Percentiles rank a stretch among this genome's conserved stretches.
Conservation (phyloP, 1,140 invertebrate genomes). For the Neodiprion lecontei region DNA sequence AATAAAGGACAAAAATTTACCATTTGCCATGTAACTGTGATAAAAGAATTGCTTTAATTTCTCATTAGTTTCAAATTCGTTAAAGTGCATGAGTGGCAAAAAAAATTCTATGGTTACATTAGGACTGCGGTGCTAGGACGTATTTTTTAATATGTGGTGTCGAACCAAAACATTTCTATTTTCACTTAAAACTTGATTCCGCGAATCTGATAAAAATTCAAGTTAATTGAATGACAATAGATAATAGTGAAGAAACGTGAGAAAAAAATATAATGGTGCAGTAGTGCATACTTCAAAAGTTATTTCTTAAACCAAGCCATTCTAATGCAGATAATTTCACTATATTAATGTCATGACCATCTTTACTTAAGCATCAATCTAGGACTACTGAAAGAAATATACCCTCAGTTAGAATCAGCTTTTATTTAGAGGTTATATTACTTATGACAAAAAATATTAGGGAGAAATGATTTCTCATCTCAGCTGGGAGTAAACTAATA, state of each 20-base stretch:
- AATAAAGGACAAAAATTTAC: constrained; percentile 25
- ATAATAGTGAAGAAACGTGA: background rate
- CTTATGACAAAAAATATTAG: no score
- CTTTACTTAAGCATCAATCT: background rate
- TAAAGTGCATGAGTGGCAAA: background rate
- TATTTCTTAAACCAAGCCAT: constrained; percentile 8
- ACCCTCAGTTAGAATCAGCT: background rate
- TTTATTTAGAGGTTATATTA: no score
- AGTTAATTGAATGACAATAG: no score
- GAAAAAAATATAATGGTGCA: constrained; percentile 18
- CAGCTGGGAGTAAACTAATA: no score
- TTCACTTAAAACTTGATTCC: no score
- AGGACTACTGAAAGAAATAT: background rate
- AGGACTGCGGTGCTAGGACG: no score
- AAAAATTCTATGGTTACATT: background rate
- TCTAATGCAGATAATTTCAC: no score
- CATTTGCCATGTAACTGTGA: background rate
- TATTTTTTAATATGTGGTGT: no score
- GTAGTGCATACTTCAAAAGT: no score
- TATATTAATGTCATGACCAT: background rate
- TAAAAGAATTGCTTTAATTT: background rate
- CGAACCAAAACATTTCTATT: no score
- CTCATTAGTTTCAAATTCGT: constrained; percentile 8
- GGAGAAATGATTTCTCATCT: no score
- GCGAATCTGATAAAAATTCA: no score